Percentiles rank a stretch among this genome's conserved stretches.
Evolutionary conservation across 1,140 invertebrate genomes (phyloP).

Genomic region (Dermatophagoides farinae): DNA sequence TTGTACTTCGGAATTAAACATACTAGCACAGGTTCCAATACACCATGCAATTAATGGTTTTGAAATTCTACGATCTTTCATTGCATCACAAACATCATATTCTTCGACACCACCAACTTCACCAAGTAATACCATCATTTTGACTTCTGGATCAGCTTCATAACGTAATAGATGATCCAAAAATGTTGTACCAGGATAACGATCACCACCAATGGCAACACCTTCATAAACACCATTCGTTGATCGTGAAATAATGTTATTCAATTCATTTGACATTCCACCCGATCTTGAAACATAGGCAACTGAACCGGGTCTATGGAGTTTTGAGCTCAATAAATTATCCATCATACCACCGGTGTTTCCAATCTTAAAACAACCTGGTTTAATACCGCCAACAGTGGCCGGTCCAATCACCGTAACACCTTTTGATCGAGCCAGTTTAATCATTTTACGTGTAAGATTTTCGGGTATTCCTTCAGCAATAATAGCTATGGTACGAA

Average conservation of each 20-base stretch:
- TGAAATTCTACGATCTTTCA: conserved; percentile 56
- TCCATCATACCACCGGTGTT: conserved; percentile 99
- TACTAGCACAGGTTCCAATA: conserved; percentile 22
- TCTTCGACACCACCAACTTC: conserved; percentile 98
- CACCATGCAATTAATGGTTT: conserved; percentile 90
- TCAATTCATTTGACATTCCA: conserved; percentile 98
- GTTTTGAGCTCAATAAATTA: conserved; percentile 90
- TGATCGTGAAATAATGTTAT: conserved; percentile 91
- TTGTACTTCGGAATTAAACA: conserved; percentile 46
- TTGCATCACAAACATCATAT: conserved; percentile 79
- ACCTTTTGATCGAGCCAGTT: conserved; percentile 51
- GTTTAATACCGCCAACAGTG: conserved; percentile 90
- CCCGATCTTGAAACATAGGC: conserved; percentile 95
- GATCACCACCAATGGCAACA: conserved; percentile 96
- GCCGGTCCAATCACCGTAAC: conserved; percentile 87
- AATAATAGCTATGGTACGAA: conserved; percentile 92
- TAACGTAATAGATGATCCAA: conserved; percentile 89
- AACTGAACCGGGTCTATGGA: conserved; percentile 69
- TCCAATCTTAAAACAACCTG: conserved; percentile 97
- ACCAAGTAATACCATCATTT: conserved; percentile 85
- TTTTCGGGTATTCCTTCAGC: conserved; percentile 98
- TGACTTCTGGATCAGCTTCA: conserved; percentile 46
- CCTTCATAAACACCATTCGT: conserved; percentile 95
- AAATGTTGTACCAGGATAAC: conserved; percentile 94
- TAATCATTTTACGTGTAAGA: conserved; percentile 81